Percentiles rank a stretch among this genome's conserved stretches.
Evolutionary conservation across 2,113 vertebrate genomes (phyloP).

Genomic region (Leucoraja erinaceus): DNA sequence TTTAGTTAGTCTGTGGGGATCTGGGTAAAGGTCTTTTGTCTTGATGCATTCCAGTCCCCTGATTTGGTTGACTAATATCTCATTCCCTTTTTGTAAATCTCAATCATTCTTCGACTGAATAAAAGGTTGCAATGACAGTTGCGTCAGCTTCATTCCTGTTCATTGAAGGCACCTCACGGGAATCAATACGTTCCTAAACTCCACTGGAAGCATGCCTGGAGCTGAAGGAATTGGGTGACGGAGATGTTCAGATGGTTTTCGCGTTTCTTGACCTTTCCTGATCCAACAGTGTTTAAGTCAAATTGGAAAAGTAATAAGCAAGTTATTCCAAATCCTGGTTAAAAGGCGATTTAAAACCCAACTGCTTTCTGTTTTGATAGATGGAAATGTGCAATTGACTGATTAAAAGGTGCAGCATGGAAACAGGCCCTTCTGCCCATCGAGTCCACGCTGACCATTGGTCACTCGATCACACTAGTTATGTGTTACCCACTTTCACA

Average conservation of each 20-base stretch:
- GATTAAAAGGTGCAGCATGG: no score
- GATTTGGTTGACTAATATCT: conserved; percentile 46
- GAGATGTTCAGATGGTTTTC: background rate
- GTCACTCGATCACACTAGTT: no score
- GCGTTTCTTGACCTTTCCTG: background rate
- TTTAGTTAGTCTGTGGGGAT: conserved; percentile 43
- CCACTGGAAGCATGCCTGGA: background rate
- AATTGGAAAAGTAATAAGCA: background rate
- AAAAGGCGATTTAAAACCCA: background rate
- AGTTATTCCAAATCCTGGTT: background rate
- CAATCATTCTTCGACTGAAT: conserved; percentile 51
- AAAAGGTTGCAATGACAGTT: conserved; percentile 46
- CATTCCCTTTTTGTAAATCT: conserved; percentile 41
- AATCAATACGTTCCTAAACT: background rate
- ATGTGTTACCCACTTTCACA: no score
- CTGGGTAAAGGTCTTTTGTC: conserved; percentile 52
- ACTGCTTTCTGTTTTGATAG: background rate
- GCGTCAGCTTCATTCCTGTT: conserved; percentile 43
- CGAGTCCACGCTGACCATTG: no score
- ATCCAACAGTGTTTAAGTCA: background rate
- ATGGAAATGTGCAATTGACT: no score
- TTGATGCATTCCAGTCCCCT: conserved; percentile 40
- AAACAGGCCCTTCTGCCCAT: no score
- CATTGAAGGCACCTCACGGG: conserved; percentile 36
- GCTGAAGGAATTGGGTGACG: background rate